These are phyloP conservation scores for Pseudomugil gertrudae DNA, from an alignment of 2,797 vertebrate species.

Conservation along the genomic window DNA sequence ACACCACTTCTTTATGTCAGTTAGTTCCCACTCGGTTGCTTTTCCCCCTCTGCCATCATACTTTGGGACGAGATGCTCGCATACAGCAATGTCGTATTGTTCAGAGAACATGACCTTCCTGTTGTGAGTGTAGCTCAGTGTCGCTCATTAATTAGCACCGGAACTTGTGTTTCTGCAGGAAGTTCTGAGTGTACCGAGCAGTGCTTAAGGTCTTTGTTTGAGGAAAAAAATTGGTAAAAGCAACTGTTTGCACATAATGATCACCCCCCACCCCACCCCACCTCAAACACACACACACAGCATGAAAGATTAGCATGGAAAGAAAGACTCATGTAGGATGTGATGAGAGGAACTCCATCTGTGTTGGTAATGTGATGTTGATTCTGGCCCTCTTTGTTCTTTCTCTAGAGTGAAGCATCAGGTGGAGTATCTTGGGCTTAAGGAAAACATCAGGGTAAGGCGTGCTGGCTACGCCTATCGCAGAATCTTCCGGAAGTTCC, in stretches of 20 bases:
- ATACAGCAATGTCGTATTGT: slow-evolving; percentile 73
- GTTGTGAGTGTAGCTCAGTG: slow-evolving; percentile 69
- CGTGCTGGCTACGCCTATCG: slow-evolving; percentile 98
- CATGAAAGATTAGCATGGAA: not conserved
- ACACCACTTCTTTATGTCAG: slow-evolving; percentile 31
- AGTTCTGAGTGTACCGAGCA: slow-evolving; percentile 58
- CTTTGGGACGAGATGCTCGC: slow-evolving; percentile 59
- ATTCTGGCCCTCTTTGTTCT: not conserved
- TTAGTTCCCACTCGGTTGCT: slow-evolving; percentile 38
- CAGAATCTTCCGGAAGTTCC: slow-evolving; percentile 93
- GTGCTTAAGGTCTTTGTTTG: slow-evolving; percentile 57
- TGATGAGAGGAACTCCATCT: slow-evolving; percentile 1
- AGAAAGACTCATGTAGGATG: not conserved
- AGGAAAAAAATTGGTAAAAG: slow-evolving; percentile 45
- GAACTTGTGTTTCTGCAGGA: slow-evolving; percentile 74
- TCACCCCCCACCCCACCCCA: too few species aligned
- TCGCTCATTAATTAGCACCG: slow-evolving; percentile 73
- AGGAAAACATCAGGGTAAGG: slow-evolving; percentile 97
- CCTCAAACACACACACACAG: not conserved
- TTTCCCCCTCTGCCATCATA: slow-evolving; percentile 24
- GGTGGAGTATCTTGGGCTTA: slow-evolving; percentile 96
- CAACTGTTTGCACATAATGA: slow-evolving; percentile 64
- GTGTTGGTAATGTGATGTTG: not conserved
- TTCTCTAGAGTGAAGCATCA: slow-evolving; percentile 93
- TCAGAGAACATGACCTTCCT: slow-evolving; percentile 76